These are phyloP conservation scores for Natrix natrix DNA, from an alignment of 2,797 vertebrate genomes.

Conservation along the genomic window DNA sequence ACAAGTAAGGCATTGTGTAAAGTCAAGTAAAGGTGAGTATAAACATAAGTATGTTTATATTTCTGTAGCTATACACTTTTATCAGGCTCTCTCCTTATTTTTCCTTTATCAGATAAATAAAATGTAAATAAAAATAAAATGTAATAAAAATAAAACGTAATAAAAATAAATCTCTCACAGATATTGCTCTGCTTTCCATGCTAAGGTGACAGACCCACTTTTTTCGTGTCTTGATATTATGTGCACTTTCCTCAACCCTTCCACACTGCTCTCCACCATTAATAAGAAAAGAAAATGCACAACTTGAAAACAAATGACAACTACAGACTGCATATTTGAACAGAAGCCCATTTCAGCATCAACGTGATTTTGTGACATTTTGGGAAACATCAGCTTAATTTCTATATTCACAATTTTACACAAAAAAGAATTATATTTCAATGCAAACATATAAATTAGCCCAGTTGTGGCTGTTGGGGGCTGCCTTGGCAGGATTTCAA, in stretches of 20 bases:
- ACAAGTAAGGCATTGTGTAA: constrained; percentile 31
- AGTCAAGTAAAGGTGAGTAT: constrained; percentile 27
- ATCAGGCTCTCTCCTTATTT: constrained; percentile 3
- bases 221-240: neutral
- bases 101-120: neutral
- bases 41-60: neutral
- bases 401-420: neutral
- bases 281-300: neutral
- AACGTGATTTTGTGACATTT: neutral
- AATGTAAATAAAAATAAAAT: neutral
- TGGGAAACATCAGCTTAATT: neutral
- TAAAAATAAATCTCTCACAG: neutral
- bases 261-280: neutral
- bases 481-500: neutral
- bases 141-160: neutral
- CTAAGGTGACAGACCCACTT: neutral
- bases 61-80: neutral
- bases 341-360: neutral
- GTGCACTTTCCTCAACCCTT: neutral
- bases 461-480: neutral
- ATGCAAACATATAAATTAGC: neutral
- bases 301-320: neutral
- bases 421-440: neutral
- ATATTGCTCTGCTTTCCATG: neutral
- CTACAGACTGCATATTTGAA: neutral